Percentiles rank a stretch among this genome's conserved stretches.
Conservation (phyloP, 1,140 invertebrate species). For the Trichonephila clavata region DNA sequence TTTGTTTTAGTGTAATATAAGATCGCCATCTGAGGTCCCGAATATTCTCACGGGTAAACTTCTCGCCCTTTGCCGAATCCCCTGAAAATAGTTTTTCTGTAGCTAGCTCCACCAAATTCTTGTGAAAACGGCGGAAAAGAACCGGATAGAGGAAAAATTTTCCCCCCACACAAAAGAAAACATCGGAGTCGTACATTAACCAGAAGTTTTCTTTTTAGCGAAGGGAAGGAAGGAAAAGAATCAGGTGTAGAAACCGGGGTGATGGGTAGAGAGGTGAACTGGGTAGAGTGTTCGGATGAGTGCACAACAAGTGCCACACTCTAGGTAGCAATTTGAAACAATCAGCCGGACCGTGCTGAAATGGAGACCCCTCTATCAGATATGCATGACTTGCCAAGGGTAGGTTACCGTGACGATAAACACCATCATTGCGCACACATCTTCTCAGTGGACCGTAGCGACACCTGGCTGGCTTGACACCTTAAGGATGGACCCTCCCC, state of each 20-base stretch:
- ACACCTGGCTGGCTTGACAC: slow-evolving; percentile 73
- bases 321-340: slow-evolving; percentile 77
- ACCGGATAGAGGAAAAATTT: slow-evolving; percentile 36
- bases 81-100: background rate
- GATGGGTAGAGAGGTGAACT: background rate
- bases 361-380: slow-evolving; percentile 73
- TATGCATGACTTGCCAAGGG: slow-evolving; percentile 73
- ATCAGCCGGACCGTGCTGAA: slow-evolving; percentile 71
- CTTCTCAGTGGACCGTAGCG: slow-evolving; percentile 67
- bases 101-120: background rate
- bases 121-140: slow-evolving; percentile 46
- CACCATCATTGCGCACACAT: slow-evolving; percentile 72
- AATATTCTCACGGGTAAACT: slow-evolving; percentile 23
- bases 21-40: background rate
- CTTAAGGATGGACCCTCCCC: slow-evolving; percentile 33
- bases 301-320: slow-evolving; percentile 71
- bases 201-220: slow-evolving; percentile 26
- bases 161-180: slow-evolving; percentile 26
- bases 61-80: background rate
- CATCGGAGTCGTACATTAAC: slow-evolving; percentile 8
- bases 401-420: slow-evolving; percentile 74
- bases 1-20: background rate
- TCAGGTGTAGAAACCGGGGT: slow-evolving; percentile 18
- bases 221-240: slow-evolving; percentile 3
- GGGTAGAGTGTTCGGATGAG: slow-evolving; percentile 41